Conservation (phyloP, 2,113 vertebrate species). For the Theristicus caerulescens region DNA sequence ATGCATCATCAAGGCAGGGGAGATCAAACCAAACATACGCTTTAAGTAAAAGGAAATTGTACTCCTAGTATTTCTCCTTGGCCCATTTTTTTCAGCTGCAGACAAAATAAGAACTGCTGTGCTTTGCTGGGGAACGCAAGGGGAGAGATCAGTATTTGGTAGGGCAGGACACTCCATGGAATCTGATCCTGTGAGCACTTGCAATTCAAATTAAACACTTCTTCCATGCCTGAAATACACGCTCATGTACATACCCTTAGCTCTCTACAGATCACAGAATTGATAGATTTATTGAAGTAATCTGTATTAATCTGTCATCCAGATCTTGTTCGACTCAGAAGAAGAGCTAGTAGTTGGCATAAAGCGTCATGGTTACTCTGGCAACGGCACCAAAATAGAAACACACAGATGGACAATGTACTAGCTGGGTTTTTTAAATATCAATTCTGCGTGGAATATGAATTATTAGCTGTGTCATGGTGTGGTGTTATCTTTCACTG, state of each 20-base stretch:
- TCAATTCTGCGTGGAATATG: not conserved
- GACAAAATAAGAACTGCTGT: not conserved
- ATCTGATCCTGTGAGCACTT: not conserved
- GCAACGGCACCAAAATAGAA: conserved; percentile 21
- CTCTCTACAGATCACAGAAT: not conserved
- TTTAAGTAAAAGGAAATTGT: not conserved
- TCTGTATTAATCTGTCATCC: not conserved
- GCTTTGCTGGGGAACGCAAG: not conserved
- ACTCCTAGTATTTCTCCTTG: not conserved
- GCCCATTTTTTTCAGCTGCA: not conserved
- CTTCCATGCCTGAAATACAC: not conserved
- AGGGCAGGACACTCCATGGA: not conserved
- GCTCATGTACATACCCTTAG: not conserved
- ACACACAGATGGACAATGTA: not conserved
- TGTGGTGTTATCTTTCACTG: not conserved
- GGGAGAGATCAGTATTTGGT: not conserved
- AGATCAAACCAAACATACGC: not conserved
- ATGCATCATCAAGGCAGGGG: not conserved
- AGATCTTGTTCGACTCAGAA: not conserved
- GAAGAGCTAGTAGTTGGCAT: fast-evolving
- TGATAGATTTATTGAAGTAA: not conserved
- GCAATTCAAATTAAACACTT: not conserved
- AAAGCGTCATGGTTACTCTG: not conserved
- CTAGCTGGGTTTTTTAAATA: not conserved
- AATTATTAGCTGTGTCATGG: not conserved